A percentile compares a stretch with the other conserved stretches of the same genome.
Conservation (phyloP, 2,113 vertebrate species). For the Eira barbara region DNA sequence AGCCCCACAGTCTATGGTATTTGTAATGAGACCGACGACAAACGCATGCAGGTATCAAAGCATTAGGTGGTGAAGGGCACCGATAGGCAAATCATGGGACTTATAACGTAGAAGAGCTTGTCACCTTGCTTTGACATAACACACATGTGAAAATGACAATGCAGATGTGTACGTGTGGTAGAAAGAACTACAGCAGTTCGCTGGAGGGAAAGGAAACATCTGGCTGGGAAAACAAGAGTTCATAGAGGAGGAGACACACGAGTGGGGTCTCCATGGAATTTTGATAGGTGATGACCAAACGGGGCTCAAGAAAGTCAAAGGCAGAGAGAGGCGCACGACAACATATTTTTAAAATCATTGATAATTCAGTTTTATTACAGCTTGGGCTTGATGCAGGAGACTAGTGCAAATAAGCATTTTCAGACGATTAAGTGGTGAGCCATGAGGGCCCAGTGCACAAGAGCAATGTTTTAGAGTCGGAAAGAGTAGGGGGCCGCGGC, state of each 20-base stretch:
- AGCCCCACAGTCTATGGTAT: not conserved
- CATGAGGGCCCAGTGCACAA: not conserved
- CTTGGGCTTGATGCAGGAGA: not conserved
- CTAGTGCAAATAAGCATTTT: no score
- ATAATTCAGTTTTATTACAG: not conserved
- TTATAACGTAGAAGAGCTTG: not conserved
- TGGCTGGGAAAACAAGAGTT: not conserved
- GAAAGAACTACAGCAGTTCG: not conserved
- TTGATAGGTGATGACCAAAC: not conserved
- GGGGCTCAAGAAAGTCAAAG: not conserved
- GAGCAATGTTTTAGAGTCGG: not conserved
- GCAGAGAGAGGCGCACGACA: not conserved
- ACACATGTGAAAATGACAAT: not conserved
- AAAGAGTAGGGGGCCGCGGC: accelerated
- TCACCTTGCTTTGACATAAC: not conserved
- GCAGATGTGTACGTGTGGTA: not conserved
- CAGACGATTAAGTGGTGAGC: not conserved
- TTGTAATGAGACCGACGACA: not conserved
- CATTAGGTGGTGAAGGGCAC: not conserved
- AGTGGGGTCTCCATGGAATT: not conserved
- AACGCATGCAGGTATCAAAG: not conserved
- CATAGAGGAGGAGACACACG: not conserved
- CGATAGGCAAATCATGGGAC: not conserved
- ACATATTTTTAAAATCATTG: not conserved
- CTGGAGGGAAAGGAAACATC: not conserved